These are phyloP conservation scores for Cantharis nigra DNA, from an alignment of 2,888 invertebrate species.

Conservation along the genomic window DNA sequence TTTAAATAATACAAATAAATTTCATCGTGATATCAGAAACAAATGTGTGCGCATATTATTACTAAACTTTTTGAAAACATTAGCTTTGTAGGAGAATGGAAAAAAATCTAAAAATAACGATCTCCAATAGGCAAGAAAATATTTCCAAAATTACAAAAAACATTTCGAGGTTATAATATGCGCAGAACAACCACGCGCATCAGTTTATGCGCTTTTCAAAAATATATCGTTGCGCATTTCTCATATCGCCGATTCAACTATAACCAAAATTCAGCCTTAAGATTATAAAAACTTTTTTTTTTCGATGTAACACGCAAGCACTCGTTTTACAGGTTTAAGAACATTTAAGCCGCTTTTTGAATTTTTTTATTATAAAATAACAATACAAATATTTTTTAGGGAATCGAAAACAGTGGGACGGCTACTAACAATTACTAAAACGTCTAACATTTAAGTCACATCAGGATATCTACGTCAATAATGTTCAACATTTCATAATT, in stretches of 20 bases:
- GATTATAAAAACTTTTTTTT: neutral
- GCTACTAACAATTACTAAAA: constrained; percentile 38
- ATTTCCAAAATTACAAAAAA: neutral
- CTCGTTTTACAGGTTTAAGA: constrained; percentile 13
- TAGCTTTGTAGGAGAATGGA: neutral
- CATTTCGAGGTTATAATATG: neutral
- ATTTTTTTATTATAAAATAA: constrained; percentile 22
- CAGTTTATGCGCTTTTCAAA: neutral
- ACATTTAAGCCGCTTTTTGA: constrained; percentile 16
- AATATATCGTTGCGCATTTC: neutral
- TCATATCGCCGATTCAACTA: neutral
- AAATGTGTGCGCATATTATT: neutral
- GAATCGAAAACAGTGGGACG: constrained; percentile 27
- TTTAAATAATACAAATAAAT: neutral
- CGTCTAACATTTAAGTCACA: constrained; percentile 34
- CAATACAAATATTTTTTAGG: constrained; percentile 20
- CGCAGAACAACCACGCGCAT: neutral
- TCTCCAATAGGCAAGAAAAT: neutral
- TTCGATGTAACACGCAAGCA: constrained; percentile 31
- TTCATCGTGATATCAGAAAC: neutral
- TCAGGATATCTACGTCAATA: constrained; percentile 26
- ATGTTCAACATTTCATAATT: constrained; percentile 31
- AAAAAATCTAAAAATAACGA: neutral
- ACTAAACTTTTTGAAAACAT: neutral
- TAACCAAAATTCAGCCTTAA: constrained; percentile 1